These are phyloP conservation scores for Arvicanthis niloticus DNA, from an alignment of 2,113 vertebrate genomes.

Conservation along the genomic window DNA sequence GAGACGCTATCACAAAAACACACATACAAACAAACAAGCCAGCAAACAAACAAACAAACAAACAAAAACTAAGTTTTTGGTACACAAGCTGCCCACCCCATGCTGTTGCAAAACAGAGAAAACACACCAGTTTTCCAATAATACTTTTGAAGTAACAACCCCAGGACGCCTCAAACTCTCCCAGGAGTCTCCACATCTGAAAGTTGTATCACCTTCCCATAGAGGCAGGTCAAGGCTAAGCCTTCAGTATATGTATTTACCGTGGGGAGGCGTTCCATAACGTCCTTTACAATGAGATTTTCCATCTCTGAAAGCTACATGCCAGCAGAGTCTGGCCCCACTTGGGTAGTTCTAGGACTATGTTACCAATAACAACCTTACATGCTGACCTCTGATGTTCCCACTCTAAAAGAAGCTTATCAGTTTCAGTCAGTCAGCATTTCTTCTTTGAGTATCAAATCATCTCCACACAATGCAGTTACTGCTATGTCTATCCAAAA, in stretches of 20 bases:
- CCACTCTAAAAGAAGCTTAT: neutral
- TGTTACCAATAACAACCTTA: neutral
- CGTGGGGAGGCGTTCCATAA: neutral
- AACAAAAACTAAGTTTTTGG: neutral
- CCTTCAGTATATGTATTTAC: no score
- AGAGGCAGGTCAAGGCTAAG: neutral
- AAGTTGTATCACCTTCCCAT: neutral
- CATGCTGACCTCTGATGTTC: accelerated
- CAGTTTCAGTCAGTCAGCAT: no score
- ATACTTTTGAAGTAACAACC: no score
- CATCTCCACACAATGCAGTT: neutral
- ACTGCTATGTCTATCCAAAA: neutral
- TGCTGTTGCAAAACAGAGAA: neutral
- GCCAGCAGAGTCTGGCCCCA: accelerated
- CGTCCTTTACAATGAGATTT: neutral
- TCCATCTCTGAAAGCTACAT: neutral
- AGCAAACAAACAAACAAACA: neutral
- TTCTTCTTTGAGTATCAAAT: conserved; percentile 10
- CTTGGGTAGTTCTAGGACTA: neutral
- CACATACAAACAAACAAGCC: no score
- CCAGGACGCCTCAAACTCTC: no score
- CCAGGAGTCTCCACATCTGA: neutral
- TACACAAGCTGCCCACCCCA: neutral
- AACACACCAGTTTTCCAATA: neutral
- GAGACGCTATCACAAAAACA: neutral